Conservation (phyloP, 2,797 vertebrate genomes). For the Hipposideros larvatus region DNA sequence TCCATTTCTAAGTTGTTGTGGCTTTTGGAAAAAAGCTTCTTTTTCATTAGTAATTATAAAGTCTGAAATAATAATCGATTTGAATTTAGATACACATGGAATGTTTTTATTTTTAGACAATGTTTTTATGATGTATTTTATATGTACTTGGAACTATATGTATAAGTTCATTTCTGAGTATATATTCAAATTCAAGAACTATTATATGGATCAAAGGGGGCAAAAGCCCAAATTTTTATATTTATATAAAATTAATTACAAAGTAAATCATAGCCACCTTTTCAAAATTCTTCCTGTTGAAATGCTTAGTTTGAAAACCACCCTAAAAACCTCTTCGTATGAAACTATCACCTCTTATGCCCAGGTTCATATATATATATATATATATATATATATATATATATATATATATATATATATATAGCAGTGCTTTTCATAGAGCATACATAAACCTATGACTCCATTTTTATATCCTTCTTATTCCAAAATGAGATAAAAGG, state of each 20-base stretch:
- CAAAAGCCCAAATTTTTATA: not conserved
- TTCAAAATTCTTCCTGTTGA: not conserved
- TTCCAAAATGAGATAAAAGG: not conserved
- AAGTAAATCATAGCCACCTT: not conserved
- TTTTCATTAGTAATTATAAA: not conserved
- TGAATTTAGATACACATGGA: not conserved
- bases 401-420: not conserved
- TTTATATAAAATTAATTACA: not conserved
- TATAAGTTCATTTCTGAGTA: not conserved
- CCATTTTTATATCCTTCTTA: not conserved
- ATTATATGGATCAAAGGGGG: not conserved
- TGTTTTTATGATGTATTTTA: not conserved
- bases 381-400: not conserved
- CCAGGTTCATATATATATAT: not conserved
- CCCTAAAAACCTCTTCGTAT: not conserved
- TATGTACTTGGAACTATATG: not conserved
- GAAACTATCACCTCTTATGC: not conserved
- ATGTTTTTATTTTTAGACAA: not conserved
- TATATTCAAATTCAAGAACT: conserved; percentile 39
- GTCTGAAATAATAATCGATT: not conserved
- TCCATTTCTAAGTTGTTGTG: conserved; percentile 4
- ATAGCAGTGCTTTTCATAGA: not conserved
- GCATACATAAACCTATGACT: not conserved
- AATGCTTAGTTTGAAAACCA: not conserved
- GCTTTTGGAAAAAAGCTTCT: not conserved